A percentile compares a stretch with the other conserved stretches of the same genome.
Conservation (phyloP, 2,888 invertebrate species). For the Hedychridium roseum region DNA sequence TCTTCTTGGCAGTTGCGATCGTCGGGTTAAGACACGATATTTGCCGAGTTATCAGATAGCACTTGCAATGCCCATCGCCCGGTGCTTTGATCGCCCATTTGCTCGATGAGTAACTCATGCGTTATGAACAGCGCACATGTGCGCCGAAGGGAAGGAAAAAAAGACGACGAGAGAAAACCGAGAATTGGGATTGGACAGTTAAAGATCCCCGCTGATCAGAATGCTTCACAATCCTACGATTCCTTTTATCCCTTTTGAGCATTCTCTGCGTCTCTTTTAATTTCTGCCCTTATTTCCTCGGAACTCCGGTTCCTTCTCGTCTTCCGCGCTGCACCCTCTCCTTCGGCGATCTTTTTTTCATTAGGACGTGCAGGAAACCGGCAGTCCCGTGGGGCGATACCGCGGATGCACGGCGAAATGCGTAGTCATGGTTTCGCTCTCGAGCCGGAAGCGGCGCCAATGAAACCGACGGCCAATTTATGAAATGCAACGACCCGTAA, state of each 20-base stretch:
- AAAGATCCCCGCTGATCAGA: slow-evolving; percentile 43
- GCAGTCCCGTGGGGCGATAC: slow-evolving; percentile 17
- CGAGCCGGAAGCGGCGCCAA: slow-evolving; percentile 30
- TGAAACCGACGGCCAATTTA: slow-evolving; percentile 43
- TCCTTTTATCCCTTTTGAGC: slow-evolving; percentile 17
- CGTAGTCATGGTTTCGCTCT: slow-evolving; percentile 24
- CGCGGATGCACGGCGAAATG: slow-evolving; percentile 14
- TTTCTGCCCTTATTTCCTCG: neutral
- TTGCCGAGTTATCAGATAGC: slow-evolving; percentile 57
- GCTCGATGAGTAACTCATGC: slow-evolving; percentile 55
- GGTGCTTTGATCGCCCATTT: slow-evolving; percentile 51
- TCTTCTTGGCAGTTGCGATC: too few relatives aligned
- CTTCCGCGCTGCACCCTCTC: slow-evolving; percentile 1
- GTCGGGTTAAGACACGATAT: slow-evolving; percentile 50
- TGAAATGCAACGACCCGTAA: slow-evolving; percentile 42
- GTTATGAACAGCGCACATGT: slow-evolving; percentile 51
- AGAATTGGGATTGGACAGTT: slow-evolving; percentile 38
- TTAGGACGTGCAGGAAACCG: slow-evolving; percentile 24
- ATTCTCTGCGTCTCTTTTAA: neutral
- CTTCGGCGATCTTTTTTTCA: too few relatives aligned
- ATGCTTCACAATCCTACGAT: slow-evolving; percentile 37
- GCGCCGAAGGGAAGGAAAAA: slow-evolving; percentile 11
- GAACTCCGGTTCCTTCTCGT: neutral
- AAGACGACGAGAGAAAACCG: too few relatives aligned
- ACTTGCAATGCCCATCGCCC: slow-evolving; percentile 48